Base-by-base conservation (phyloP, 2,113 vertebrate species). In the Calidris pugnax region DNA sequence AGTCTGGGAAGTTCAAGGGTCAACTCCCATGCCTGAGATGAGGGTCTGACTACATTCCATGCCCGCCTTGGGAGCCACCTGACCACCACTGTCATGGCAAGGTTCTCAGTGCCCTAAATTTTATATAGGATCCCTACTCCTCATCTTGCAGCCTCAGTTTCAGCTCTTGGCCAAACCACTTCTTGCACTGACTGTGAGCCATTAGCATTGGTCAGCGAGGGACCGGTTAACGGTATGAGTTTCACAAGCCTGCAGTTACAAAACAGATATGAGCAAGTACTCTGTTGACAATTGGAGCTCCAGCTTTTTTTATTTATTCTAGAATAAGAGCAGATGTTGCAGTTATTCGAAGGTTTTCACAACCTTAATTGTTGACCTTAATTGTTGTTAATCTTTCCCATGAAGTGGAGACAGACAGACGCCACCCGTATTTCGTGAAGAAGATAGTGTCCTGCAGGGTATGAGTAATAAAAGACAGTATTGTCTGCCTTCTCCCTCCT, bases 341-440 rank as follows among this genome's bases (percentile, higher is more conserved):
- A 95, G 91, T 89, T 95, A 92, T 94, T 91, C 24, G 6, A 85
- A 92, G 77, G 73, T 96, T 96, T 96, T 95, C 87, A 95, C 82
- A 94, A 95, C 85, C 82, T 90, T 96, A 96, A 96, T 89, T 92
- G 80, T 87, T 94, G 92, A 93, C 92, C 66, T 94, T 93, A 95
- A 93, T 82, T 95, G 87, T 95, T 81, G 85, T 43, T 95, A 93
- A 95, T 94, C 95, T 93, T 93, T 88, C 95, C 79, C 96, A 94
- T 84, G 95, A 83, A 96, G 56, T 55, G 68, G 83, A 94, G 95
- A 96, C 96, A 97, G 94, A 93, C 77, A 94, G 94, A 94, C 93
- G 64, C 90, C 90, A 81, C 68, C 75, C 60, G 0, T 81, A 87
- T 74, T 96, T 88, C 71, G 64, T 51, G 79, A 85, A 87, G 79